Conservation (phyloP, 2,888 invertebrate genomes). For the Fissipunctia ypsillon region DNA sequence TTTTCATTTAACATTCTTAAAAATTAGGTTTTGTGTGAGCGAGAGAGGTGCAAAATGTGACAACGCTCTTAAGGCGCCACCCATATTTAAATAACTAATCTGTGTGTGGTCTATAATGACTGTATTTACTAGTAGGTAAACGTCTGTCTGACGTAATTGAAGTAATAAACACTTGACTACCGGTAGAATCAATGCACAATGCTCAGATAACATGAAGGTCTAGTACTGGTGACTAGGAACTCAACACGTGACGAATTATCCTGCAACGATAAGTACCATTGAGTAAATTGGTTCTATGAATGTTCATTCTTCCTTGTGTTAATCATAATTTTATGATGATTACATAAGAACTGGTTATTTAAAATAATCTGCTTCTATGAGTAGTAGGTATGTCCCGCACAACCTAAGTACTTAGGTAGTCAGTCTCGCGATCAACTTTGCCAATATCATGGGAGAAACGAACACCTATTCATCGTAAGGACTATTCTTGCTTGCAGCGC, state of each 20-base stretch:
- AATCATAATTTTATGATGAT: not conserved
- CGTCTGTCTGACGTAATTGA: conserved; percentile 41
- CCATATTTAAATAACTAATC: conserved; percentile 44
- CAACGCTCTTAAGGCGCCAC: conserved; percentile 21
- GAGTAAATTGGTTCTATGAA: conserved; percentile 8
- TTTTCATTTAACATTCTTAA: no score
- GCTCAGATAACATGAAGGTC: conserved; percentile 36
- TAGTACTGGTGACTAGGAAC: not conserved
- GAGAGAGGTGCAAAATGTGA: no score
- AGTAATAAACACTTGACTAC: conserved; percentile 42
- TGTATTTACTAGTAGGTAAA: conserved; percentile 28
- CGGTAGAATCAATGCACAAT: conserved; percentile 40
- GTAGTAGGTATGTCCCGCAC: no score
- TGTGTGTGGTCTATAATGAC: conserved; percentile 31
- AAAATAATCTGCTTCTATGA: no score
- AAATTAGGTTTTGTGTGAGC: no score
- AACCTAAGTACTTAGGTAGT: no score
- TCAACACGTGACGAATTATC: conserved; percentile 26
- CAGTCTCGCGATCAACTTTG: no score
- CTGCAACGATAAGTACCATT: not conserved
- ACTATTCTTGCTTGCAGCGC: no score
- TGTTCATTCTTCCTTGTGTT: not conserved
- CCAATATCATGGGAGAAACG: no score
- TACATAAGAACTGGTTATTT: no score
- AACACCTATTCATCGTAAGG: no score